phyloP scores from a whole-genome alignment of 2,797 vertebrate species.

The Graptemys geographica region DNA sequence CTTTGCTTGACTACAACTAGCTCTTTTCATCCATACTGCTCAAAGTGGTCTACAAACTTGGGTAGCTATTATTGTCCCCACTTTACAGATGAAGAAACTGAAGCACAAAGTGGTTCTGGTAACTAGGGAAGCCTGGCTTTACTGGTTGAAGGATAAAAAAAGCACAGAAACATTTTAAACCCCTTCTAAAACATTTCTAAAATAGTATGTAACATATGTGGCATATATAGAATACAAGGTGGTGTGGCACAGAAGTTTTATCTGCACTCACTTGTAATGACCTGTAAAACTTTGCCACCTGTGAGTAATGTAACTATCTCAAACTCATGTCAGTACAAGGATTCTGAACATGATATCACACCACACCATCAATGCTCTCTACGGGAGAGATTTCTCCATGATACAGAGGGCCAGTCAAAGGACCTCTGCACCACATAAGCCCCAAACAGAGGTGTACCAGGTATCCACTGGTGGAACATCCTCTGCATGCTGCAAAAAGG shows the following conservation, averaged over 20 bases:
- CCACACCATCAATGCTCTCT: not conserved
- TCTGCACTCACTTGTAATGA: not conserved
- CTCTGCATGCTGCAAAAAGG: not conserved
- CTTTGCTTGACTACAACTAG: not conserved
- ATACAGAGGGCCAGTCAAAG: not conserved
- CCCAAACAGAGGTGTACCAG: not conserved
- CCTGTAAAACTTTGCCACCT: not conserved
- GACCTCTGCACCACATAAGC: not conserved
- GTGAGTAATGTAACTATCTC: not conserved
- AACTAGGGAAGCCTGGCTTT: not conserved
- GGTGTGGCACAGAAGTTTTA: not conserved
- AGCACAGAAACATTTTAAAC: not conserved
- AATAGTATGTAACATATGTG: not conserved
- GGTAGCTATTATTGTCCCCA: not conserved
- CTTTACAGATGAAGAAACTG: not conserved
- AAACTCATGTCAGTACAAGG: not conserved
- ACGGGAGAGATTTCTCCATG: not conserved
- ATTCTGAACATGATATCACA: not conserved
- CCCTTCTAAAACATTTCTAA: not conserved
- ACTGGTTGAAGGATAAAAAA: not conserved
- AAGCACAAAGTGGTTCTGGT: not conserved
- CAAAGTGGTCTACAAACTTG: not conserved
- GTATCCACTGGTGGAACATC: not conserved
- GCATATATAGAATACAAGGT: not conserved
- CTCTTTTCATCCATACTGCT: not conserved